Percentiles rank a stretch among this genome's conserved stretches.
Evolutionary conservation across 2,888 invertebrate species (phyloP).

Genomic region (Tholera decimalis): DNA sequence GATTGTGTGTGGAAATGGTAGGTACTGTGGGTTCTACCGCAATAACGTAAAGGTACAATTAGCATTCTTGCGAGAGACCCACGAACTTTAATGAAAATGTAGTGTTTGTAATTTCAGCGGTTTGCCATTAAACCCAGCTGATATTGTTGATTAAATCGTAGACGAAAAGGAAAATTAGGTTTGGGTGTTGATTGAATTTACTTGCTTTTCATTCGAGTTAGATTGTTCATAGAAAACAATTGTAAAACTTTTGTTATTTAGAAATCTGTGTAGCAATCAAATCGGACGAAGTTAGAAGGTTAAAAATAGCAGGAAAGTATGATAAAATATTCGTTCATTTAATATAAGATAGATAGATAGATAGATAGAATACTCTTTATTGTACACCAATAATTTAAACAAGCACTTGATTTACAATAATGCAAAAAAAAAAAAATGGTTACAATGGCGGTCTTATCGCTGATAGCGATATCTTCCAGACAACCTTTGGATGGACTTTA

Average conservation of each 20-base stretch:
- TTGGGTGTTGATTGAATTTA: conserved; percentile 17
- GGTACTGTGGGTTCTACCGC: conserved; percentile 9
- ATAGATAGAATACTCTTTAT: too few species aligned
- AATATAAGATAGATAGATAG: too few species aligned
- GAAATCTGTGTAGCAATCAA: too few species aligned
- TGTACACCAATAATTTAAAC: too few species aligned
- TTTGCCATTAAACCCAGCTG: conserved; percentile 34
- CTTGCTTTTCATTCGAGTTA: background rate
- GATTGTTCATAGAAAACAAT: background rate
- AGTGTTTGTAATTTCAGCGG: conserved; percentile 53
- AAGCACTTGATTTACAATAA: too few species aligned
- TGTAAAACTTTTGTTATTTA: background rate
- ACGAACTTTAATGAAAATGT: conserved; percentile 46
- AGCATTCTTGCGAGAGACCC: conserved; percentile 46
- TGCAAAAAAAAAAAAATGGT: too few species aligned
- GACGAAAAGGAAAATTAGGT: conserved; percentile 25
- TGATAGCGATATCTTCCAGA: too few species aligned
- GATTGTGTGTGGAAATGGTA: conserved; percentile 33
- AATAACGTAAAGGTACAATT: conserved; percentile 33
- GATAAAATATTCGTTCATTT: too few species aligned
- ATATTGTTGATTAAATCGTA: conserved; percentile 42
- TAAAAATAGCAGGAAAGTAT: too few species aligned
- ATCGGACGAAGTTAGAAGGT: too few species aligned
- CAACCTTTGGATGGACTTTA: too few species aligned
- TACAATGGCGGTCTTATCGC: too few species aligned